A percentile compares a stretch with the other conserved stretches of the same genome.
Evolutionary conservation across 2,797 vertebrate species (phyloP).

Genomic region (Sardinella longiceps): DNA sequence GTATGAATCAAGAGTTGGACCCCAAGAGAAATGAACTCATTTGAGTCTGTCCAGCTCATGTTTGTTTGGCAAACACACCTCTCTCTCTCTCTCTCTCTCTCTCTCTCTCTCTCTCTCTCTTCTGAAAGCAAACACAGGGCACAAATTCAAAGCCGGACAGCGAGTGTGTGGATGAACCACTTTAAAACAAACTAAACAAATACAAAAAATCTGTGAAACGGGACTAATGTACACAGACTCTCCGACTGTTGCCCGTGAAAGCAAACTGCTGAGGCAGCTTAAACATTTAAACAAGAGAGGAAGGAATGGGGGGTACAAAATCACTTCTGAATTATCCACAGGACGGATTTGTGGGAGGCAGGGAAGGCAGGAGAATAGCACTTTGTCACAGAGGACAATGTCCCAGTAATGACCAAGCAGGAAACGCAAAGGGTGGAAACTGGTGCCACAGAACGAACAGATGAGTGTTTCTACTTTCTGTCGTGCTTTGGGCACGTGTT

Average conservation of each 20-base stretch:
- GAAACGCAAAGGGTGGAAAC: background rate
- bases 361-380: background rate
- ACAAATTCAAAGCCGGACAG: background rate
- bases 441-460: background rate
- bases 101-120: background rate
- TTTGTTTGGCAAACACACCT: background rate
- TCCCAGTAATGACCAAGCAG: background rate
- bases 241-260: background rate
- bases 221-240: conserved; percentile 46
- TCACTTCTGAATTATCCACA: background rate
- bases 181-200: conserved; percentile 43
- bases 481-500: background rate
- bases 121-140: background rate
- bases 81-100: background rate
- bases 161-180: background rate
- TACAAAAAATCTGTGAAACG: conserved; percentile 44
- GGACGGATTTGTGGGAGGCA: background rate
- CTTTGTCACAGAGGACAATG: conserved; percentile 7
- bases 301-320: too few relatives aligned
- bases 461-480: too few relatives aligned
- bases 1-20: background rate
- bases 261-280: conserved; percentile 2
- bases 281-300: conserved; percentile 8
- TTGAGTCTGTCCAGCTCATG: background rate
- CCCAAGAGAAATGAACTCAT: background rate